Conservation (phyloP, 1,140 invertebrate genomes). For the Procambarus virginalis region DNA sequence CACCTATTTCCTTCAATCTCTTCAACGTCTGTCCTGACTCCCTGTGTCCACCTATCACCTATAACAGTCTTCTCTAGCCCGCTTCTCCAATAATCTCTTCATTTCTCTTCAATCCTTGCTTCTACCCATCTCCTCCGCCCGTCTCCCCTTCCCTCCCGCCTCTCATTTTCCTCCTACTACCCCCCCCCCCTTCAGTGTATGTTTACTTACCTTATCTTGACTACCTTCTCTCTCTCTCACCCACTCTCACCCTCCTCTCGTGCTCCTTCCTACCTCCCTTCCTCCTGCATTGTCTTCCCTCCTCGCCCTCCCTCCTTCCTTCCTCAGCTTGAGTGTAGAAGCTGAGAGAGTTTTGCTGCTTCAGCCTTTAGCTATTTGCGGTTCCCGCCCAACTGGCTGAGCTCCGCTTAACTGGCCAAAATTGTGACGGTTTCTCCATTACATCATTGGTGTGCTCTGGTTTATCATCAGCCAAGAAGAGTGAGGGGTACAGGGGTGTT, state of each 20-base stretch:
- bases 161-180: neutral
- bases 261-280: neutral
- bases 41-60: no score
- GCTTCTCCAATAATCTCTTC: no score
- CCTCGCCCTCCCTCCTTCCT: neutral
- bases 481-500: no score
- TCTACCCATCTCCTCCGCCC: neutral
- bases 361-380: neutral
- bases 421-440: neutral
- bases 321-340: neutral
- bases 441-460: neutral
- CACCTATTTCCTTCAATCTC: no score
- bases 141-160: neutral
- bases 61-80: no score
- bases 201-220: neutral
- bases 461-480: neutral
- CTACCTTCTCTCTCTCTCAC: neutral
- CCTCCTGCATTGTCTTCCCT: neutral
- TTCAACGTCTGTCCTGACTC: no score
- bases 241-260: neutral
- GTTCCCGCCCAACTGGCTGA: neutral
- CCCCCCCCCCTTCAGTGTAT: neutral
- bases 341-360: neutral
- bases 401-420: neutral
- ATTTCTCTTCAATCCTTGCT: no score